A percentile compares a stretch with the other conserved stretches of the same genome.
Conservation (phyloP, 2,888 invertebrate genomes). For the Euproctis similis region DNA sequence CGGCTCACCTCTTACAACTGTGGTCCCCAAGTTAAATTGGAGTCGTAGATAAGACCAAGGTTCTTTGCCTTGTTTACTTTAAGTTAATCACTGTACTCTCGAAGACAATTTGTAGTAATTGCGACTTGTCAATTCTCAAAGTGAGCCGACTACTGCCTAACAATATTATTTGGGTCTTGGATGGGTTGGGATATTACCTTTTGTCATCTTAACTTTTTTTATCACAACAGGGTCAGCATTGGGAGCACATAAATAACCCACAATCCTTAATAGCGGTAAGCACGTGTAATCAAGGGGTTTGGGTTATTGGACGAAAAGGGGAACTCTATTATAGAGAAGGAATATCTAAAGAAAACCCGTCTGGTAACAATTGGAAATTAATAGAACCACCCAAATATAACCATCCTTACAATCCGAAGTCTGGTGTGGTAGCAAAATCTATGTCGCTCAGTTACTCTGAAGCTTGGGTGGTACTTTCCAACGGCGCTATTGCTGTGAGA, state of each 20-base stretch:
- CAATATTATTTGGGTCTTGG: no score
- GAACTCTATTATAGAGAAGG: constrained; percentile 88
- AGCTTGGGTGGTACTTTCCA: constrained; percentile 88
- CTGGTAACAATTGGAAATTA: constrained; percentile 84
- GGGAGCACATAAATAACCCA: constrained; percentile 89
- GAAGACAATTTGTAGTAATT: no score
- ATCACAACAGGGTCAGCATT: constrained; percentile 79
- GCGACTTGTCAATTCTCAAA: no score
- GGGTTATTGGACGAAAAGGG: constrained; percentile 92
- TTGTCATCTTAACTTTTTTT: no score
- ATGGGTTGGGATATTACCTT: no score
- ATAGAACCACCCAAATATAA: constrained; percentile 79
- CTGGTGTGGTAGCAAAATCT: constrained; percentile 76
- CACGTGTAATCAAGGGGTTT: constrained; percentile 81
- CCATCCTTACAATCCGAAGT: constrained; percentile 44
- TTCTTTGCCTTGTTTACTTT: no score
- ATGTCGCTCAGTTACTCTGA: constrained; percentile 83
- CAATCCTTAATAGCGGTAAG: constrained; percentile 86
- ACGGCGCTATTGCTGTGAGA: constrained; percentile 84
- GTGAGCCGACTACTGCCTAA: no score
- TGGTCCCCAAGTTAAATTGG: no score
- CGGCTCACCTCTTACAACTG: no score
- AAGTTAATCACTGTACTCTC: no score
- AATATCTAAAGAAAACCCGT: constrained; percentile 79
- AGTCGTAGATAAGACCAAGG: no score